Evolutionary conservation across 2,797 vertebrate species (phyloP), one percentile per base, ranked within the genome.

Genomic region (Botia kubotai): DNA sequence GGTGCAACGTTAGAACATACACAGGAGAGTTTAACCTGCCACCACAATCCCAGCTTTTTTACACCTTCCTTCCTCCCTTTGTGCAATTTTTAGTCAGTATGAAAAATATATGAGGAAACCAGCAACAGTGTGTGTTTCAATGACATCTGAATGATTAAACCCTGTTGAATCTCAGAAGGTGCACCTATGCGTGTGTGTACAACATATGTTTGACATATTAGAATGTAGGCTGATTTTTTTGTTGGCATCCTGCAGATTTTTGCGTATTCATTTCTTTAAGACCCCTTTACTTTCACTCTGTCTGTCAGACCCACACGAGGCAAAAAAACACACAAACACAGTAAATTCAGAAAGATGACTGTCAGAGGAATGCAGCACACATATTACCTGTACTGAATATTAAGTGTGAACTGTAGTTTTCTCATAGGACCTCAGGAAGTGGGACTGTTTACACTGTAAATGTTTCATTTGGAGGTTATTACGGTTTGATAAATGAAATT

Each of bases 371-470:
- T 74, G 12, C 50, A 74, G 26, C 72, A 68, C 60, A 46, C 16
- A 8, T 66, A 29, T 80, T 55, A 80, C 78, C 70, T 66, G 70
- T 57, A 17, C 62, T 58, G 78, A 73, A 80, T 80, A 67, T 73
- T 73, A 79, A 72, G 77, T 63, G 46, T 26, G 57, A 63, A 65
- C 63, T 72, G 17, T 17, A 55, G 58, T 72, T 72, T 79, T 53
- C 69, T 80, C 60, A n/a, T 66, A 11, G 19, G 69, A 55, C 1
- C 36, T 0, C 26, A 71, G 39, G 68, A 46, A 55, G 13, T 53
- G 19, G 13, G 43, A 57, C 19, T 55, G 77, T 66, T 80, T 80
- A 65, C n/a, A 46, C 16, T 66, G 48, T 65, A 72, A 72, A 67
- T 57, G 60, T 67, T 73, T 57, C 23, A 73, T 55, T 73, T 79